Percentiles rank a stretch among this genome's conserved stretches.
Conservation (phyloP, 2,888 invertebrate species). For the Eugnorisma glareosa region DNA sequence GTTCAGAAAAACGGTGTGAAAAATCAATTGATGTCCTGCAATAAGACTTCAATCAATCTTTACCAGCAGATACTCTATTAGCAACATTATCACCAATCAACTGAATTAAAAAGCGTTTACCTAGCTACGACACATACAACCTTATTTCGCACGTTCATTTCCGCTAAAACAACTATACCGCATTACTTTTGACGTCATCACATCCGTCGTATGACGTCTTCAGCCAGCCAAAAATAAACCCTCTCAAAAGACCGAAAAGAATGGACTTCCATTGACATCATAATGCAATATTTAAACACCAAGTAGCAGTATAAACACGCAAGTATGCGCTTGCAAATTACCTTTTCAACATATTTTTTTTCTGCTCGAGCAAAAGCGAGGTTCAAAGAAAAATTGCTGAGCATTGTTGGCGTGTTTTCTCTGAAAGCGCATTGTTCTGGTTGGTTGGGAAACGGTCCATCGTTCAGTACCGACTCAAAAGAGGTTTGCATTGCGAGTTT, state of each 20-base stretch:
- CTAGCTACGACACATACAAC: neutral
- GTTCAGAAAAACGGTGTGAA: no score
- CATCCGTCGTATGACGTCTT: neutral
- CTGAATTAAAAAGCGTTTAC: neutral
- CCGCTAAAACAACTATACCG: neutral
- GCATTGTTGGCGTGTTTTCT: conserved; percentile 56
- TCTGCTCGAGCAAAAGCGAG: conserved; percentile 36
- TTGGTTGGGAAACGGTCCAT: conserved; percentile 41
- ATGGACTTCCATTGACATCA: conserved; percentile 18
- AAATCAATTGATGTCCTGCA: no score
- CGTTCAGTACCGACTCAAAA: conserved; percentile 34
- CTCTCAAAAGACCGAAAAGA: neutral
- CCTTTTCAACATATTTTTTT: conserved; percentile 46
- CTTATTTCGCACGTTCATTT: neutral
- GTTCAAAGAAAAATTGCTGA: conserved; percentile 61
- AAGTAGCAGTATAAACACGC: conserved; percentile 4
- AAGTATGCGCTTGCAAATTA: conserved; percentile 42
- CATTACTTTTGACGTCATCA: conserved; percentile 4
- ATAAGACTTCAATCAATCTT: neutral
- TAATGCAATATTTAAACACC: conserved; percentile 18
- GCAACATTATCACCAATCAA: neutral
- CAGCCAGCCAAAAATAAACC: neutral
- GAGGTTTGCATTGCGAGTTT: conserved; percentile 35
- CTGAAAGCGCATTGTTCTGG: conserved; percentile 63
- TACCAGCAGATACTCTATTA: neutral